These are phyloP conservation scores for Danionella dracula DNA, from an alignment of 2,797 vertebrate genomes.

Conservation along the genomic window DNA sequence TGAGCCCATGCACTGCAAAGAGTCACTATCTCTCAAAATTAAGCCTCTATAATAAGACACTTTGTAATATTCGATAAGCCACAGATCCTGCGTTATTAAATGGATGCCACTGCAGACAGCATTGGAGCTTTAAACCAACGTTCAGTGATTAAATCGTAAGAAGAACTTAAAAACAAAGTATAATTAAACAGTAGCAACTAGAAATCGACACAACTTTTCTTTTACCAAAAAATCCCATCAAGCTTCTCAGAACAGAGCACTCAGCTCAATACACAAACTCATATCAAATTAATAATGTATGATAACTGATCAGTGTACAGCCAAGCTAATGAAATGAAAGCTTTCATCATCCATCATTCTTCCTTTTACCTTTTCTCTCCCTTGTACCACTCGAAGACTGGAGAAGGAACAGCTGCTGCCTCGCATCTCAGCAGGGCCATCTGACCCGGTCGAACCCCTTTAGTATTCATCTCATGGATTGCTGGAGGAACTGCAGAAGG, in stretches of 20 bases:
- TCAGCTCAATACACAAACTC: slow-evolving; percentile 10
- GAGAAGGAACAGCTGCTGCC: slow-evolving; percentile 88
- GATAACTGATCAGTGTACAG: background rate
- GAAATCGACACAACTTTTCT: slow-evolving; percentile 21
- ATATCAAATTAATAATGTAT: slow-evolving; percentile 24
- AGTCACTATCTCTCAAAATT: slow-evolving; percentile 14
- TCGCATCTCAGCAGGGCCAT: slow-evolving; percentile 90
- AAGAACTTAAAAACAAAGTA: background rate
- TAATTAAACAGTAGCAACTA: slow-evolving; percentile 13
- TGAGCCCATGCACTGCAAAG: background rate
- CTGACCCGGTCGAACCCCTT: slow-evolving; percentile 81
- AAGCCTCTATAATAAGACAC: slow-evolving; percentile 21
- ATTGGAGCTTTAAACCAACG: slow-evolving; percentile 5
- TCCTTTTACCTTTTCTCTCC: slow-evolving; percentile 92
- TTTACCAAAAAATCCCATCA: background rate
- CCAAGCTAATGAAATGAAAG: slow-evolving; percentile 23
- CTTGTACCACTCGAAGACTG: slow-evolving; percentile 93
- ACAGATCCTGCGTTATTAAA: slow-evolving; percentile 16
- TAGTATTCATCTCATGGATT: slow-evolving; percentile 94
- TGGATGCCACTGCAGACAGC: slow-evolving; percentile 1
- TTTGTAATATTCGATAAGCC: slow-evolving; percentile 28
- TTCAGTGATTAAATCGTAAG: background rate
- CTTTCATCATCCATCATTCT: slow-evolving; percentile 3
- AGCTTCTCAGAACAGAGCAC: background rate
- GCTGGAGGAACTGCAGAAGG: slow-evolving; percentile 80